Conservation (phyloP, 2,888 invertebrate species). For the Dimorphilus gyrociliatus region DNA sequence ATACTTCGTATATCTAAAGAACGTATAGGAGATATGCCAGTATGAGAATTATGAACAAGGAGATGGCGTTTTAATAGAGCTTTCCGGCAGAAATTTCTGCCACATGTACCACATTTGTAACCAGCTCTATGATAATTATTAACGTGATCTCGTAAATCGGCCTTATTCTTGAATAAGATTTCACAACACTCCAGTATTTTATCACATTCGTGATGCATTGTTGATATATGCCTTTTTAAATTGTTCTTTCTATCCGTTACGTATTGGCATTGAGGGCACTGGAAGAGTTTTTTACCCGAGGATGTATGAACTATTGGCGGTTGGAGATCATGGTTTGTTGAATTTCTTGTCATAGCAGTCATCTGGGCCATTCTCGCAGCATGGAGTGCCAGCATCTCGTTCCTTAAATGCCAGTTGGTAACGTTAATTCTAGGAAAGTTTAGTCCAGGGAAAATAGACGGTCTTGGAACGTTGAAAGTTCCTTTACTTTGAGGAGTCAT, state of each 20-base stretch:
- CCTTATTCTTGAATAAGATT: conserved; percentile 27
- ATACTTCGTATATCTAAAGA: too few species aligned
- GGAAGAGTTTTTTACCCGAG: conserved; percentile 14
- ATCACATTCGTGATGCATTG: conserved; percentile 30
- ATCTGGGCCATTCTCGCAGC: too few species aligned
- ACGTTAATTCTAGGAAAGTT: too few species aligned
- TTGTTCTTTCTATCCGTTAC: conserved; percentile 32
- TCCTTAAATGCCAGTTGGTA: too few species aligned
- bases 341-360: too few species aligned
- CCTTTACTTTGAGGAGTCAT: too few species aligned
- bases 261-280: conserved; percentile 25
- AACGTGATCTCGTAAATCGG: conserved; percentile 32
- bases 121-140: conserved; percentile 29
- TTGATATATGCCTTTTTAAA: conserved; percentile 31
- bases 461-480: too few species aligned
- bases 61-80: conserved; percentile 36
- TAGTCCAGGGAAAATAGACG: too few species aligned
- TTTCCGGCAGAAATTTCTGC: conserved; percentile 34
- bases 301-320: too few species aligned
- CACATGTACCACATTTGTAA: conserved; percentile 31
- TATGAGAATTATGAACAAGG: conserved; percentile 37
- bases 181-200: conserved; percentile 29
- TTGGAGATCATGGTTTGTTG: too few species aligned
- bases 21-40: too few species aligned
- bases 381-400: too few species aligned